Evolutionary conservation across 2,888 invertebrate species (phyloP), one percentile per base, ranked within the genome.

Genomic region (Linyphia triangularis): DNA sequence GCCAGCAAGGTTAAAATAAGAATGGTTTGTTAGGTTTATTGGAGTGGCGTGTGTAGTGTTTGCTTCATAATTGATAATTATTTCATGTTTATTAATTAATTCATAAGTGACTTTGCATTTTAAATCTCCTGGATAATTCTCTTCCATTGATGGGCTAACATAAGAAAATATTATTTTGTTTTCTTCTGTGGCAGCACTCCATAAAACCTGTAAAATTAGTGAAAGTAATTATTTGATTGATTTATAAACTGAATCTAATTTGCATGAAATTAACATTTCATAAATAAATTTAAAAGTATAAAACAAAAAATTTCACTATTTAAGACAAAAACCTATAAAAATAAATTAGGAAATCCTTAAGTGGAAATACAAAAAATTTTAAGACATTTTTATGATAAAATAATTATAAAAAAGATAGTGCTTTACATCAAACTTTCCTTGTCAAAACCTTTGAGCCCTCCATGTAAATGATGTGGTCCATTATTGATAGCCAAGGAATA

Each of bases 1-100:
- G n/a, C 98, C 98, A 72, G 95, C 97, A 59, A 99, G 94, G 93
- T 99, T 99, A 93, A 98, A 98, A 92, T 96, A 98, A 0, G 96
- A 95, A 92, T 98, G 96, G 92, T 96, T 96, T 69, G 97, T 97
- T 83, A 99, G 93, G 93, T 97, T 98, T 89, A 98, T 94, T 16
- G 96, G 95, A 0, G 98, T 98, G 0, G 96, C 94, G 92, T 96
- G 96, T 10, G 95, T 95, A 2, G 96, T 95, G 2, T 95, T 95
- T 22, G 96, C 97, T 90, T 94, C 95, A 94, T 96, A 97, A 89
- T 95, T 94, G 5, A 98, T 95, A 88, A 94, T 93, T 61, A 99
- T 93, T 89, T 95, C 95, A 92, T 97, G 96, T 90, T 96, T 95
- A 30, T 95, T 94, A 7, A 95, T 95, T 24, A 98, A 94, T 90